Base-by-base conservation (phyloP, 2,888 invertebrate species). In the Tetheella fluctuosa region DNA sequence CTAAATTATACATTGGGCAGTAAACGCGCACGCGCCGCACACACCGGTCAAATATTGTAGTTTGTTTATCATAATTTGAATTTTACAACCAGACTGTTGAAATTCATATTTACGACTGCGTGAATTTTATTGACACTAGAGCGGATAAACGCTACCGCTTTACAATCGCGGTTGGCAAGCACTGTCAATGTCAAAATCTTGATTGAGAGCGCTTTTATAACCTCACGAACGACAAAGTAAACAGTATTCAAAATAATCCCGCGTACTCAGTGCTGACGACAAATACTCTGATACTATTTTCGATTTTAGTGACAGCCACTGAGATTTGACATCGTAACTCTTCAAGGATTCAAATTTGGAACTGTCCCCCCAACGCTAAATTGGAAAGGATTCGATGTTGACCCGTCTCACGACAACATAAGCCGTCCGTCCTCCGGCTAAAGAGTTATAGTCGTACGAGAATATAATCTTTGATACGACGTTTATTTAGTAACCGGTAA, bases 261-360 rank as follows among this genome's bases (percentile, higher is more conserved):
- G 69, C 69, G 63, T 62, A 68, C 67, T 70, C 66, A 74, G 67
- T 69, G 71, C 70, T n/a, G 48, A 39, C 48, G 48, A 48, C 48
- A 8, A 68, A 70, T 74, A 69, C 69, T 72, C 68, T 73, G 77
- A 73, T 74, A 83, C 88, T 87, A 87, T 88, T 88, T 86, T 85
- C 80, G 81, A 86, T 83, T 80, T 79, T 77, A 84, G 84, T 86
- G 85, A 86, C 84, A 82, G 77, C 80, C 78, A 39, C 39, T 39
- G 78, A 82, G 83, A 84, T 88, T 86, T 87, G 88, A 87, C 88
- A 86, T 86, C 89, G 88, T 88, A 86, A 88, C 86, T 89, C 88
- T 87, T 83, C 75, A 79, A 76, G 73, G 84, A 87, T 88, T 87
- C 88, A 87, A 84, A 89, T 88, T 89, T 86, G 87, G 86, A 85